Percentiles rank a stretch among this genome's conserved stretches.
phyloP scores from a whole-genome alignment of 2,888 invertebrate genomes.

The Drosophila monieri region DNA sequence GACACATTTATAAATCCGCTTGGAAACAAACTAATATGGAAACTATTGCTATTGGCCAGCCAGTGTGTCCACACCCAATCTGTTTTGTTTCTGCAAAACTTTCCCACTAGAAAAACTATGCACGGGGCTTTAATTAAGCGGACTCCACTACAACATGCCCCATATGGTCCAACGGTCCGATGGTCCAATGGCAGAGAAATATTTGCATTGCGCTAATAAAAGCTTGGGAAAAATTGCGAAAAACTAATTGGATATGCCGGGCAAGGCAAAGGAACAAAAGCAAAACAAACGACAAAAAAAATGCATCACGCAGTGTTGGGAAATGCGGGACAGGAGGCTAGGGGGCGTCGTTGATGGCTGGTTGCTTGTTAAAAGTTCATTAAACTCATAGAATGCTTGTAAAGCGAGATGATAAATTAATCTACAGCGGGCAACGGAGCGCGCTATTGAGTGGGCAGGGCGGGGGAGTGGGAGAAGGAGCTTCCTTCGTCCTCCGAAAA shows the following conservation, averaged over 20 bases:
- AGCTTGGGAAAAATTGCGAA: constrained; percentile 54
- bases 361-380: constrained; percentile 77
- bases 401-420: constrained; percentile 81
- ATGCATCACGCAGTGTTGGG: constrained; percentile 27
- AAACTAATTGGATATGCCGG: constrained; percentile 72
- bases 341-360: constrained; percentile 54
- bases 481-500: constrained; percentile 3
- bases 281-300: constrained; percentile 20
- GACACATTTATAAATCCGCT: not conserved
- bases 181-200: constrained; percentile 58
- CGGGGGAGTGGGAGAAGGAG: constrained; percentile 4
- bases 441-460: constrained; percentile 74
- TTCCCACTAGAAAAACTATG: constrained; percentile 8
- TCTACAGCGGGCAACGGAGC: constrained; percentile 78
- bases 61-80: constrained; percentile 2
- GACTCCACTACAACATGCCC: constrained; percentile 29
- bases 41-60: constrained; percentile 9
- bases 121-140: constrained; percentile 26
- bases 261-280: constrained; percentile 44
- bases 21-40: constrained; percentile 8
- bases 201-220: constrained; percentile 73
- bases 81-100: constrained; percentile 2
- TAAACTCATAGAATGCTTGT: constrained; percentile 79
- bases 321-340: constrained; percentile 8
- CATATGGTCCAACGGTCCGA: constrained; percentile 54